Conservation (phyloP, 2,797 vertebrate species). For the Coendou prehensilis region DNA sequence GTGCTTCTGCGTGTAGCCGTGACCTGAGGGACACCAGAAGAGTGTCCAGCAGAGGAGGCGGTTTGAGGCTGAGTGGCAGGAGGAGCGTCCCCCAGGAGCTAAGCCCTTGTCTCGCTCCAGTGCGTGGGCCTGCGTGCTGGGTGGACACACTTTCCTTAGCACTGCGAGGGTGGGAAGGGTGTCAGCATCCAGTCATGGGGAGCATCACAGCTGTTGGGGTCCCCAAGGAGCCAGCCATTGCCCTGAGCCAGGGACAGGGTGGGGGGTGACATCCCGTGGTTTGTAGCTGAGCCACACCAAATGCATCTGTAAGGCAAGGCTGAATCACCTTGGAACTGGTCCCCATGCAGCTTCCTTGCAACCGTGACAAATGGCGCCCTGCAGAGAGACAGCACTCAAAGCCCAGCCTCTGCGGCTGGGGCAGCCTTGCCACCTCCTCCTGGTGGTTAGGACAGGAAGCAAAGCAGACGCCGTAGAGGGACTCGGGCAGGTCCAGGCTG, state of each 20-base stretch:
- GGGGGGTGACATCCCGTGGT: background rate
- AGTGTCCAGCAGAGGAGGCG: background rate
- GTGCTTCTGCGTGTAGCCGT: background rate
- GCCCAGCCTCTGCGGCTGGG: background rate
- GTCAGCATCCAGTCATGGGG: background rate
- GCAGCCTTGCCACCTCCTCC: background rate
- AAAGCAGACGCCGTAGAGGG: accelerated
- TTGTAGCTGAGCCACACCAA: background rate
- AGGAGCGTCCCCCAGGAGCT: background rate
- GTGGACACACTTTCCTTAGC: background rate
- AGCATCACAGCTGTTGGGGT: background rate
- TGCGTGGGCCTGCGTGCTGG: background rate
- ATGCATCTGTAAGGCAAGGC: background rate
- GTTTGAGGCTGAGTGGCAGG: background rate
- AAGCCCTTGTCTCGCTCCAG: background rate
- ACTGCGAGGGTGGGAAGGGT: background rate
- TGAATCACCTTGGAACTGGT: conserved; percentile 7
- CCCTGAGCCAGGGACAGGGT: background rate
- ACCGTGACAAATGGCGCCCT: background rate
- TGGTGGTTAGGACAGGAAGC: background rate
- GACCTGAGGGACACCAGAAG: background rate
- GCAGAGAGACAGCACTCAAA: background rate
- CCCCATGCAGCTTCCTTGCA: background rate
- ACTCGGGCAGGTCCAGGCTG: background rate
- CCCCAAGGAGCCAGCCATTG: background rate